Percentiles rank a stretch among this genome's conserved stretches.
phyloP scores from a whole-genome alignment of 2,888 invertebrate species.

The Drosophila affinis region DNA sequence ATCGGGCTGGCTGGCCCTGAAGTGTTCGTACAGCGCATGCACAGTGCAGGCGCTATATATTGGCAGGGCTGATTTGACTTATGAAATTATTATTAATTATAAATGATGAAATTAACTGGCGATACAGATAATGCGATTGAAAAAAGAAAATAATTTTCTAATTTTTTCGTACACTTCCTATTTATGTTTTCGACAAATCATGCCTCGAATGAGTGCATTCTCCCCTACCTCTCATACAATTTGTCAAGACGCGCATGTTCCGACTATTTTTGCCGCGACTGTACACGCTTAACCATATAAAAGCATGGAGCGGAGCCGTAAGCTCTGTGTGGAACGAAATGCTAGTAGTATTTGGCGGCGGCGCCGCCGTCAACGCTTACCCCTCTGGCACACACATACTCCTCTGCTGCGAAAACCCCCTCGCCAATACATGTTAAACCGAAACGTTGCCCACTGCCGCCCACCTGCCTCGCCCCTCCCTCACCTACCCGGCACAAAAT shows the following conservation, averaged over 20 bases:
- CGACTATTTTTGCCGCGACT: constrained; percentile 77
- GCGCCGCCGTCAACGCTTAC: constrained; percentile 51
- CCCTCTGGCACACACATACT: constrained; percentile 22
- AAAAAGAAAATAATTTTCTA: not conserved
- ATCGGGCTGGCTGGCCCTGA: constrained; percentile 20
- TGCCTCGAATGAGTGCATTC: not conserved
- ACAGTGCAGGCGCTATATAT: constrained; percentile 68
- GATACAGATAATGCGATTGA: not conserved
- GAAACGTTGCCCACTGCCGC: constrained; percentile 11
- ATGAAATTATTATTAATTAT: not conserved
- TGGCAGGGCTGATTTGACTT: constrained; percentile 31
- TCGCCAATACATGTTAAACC: not conserved
- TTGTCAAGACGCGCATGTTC: constrained; percentile 66
- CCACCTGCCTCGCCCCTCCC: constrained; percentile 24
- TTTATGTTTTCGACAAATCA: not conserved
- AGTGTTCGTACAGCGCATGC: constrained; percentile 63
- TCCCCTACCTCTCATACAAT: constrained; percentile 10
- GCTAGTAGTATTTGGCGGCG: constrained; percentile 78
- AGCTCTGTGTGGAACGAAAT: constrained; percentile 77
- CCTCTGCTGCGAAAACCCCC: constrained; percentile 47
- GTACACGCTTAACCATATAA: constrained; percentile 74
- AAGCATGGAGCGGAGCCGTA: constrained; percentile 70
- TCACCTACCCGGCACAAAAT: constrained; percentile 48
- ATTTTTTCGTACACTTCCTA: not conserved
- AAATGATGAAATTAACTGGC: not conserved